Evolutionary conservation across 2,797 vertebrate species (phyloP).

Genomic region (Alauda arvensis): DNA sequence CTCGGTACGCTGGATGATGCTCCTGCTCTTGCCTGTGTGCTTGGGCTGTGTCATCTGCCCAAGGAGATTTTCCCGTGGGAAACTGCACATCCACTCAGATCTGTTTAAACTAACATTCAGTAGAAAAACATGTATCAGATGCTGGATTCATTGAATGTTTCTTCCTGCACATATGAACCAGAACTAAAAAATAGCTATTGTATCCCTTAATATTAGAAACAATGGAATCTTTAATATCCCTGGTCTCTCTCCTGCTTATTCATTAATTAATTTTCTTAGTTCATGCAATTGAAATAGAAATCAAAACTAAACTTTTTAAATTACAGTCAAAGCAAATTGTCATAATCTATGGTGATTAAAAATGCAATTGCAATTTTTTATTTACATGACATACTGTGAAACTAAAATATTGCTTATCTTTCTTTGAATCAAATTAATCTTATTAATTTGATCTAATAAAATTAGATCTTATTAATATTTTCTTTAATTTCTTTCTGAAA

Average conservation of each 20-base stretch:
- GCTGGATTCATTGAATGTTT: not conserved
- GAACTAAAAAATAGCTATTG: not conserved
- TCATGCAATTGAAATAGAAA: not conserved
- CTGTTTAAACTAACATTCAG: not conserved
- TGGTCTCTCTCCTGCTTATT: not conserved
- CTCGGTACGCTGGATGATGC: slow-evolving; percentile 75
- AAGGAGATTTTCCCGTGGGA: not conserved
- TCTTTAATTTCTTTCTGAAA: slow-evolving; percentile 23
- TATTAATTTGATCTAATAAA: no score
- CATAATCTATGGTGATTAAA: not conserved
- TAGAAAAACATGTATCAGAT: not conserved
- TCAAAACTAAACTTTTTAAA: not conserved
- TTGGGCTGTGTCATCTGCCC: not conserved
- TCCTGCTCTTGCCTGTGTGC: not conserved
- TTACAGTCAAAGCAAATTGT: not conserved
- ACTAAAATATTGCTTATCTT: not conserved
- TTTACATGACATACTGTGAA: not conserved
- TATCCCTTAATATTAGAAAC: not conserved
- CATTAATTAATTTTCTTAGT: not conserved
- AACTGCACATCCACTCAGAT: not conserved
- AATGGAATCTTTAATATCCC: not conserved
- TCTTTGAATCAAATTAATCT: not conserved
- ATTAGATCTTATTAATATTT: not conserved
- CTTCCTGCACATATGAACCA: not conserved
- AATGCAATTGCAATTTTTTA: not conserved